A percentile compares a stretch with the other conserved stretches of the same genome.
Evolutionary conservation across 2,888 invertebrate species (phyloP).

Genomic region (Plemyria rubiginata): DNA sequence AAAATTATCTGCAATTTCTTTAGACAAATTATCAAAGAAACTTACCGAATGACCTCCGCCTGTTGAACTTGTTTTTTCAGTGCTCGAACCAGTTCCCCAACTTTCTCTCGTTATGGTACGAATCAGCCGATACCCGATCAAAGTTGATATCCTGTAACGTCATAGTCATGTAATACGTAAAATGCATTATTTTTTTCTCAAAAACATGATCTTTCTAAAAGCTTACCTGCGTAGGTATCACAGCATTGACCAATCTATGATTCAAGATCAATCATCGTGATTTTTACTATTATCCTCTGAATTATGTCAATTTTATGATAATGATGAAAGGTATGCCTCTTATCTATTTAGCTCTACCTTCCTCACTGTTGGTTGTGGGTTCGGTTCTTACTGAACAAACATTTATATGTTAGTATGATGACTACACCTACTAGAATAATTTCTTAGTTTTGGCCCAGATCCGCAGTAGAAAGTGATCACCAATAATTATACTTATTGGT

Average conservation of each 20-base stretch:
- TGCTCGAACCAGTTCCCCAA: not conserved
- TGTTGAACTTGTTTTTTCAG: not conserved
- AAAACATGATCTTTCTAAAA: slow-evolving; percentile 50
- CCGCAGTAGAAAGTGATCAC: no score
- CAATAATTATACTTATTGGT: no score
- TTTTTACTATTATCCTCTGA: no score
- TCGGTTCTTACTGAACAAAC: no score
- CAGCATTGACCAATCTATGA: not conserved
- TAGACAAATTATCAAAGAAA: not conserved
- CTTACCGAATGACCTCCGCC: slow-evolving; percentile 4
- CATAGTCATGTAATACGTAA: slow-evolving; percentile 57
- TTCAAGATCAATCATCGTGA: not conserved
- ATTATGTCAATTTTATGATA: no score
- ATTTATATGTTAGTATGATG: no score
- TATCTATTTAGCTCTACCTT: no score
- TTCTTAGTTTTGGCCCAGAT: no score
- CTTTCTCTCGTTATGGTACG: slow-evolving; percentile 8
- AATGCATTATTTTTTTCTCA: slow-evolving; percentile 51
- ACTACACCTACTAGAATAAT: no score
- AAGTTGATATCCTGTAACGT: slow-evolving; percentile 35
- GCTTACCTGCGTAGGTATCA: slow-evolving; percentile 51
- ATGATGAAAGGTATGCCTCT: no score
- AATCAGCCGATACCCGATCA: slow-evolving; percentile 13
- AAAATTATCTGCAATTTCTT: no score
- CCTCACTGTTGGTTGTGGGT: no score